These are phyloP conservation scores for Phylloscopus collybita DNA, from an alignment of 2,797 vertebrate species.

Conservation along the genomic window DNA sequence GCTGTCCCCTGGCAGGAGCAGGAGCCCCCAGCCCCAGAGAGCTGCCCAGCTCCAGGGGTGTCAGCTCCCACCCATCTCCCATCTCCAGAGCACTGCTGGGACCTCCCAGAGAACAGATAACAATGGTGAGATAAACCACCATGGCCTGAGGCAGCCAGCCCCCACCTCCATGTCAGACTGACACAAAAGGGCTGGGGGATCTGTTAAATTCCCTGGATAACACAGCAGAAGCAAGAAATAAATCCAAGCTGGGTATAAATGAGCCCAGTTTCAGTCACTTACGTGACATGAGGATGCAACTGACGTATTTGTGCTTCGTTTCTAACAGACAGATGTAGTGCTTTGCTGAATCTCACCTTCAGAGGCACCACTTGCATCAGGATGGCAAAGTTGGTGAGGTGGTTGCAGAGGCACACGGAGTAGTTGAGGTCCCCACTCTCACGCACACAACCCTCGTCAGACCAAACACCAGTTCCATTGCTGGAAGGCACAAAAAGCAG, in stretches of 20 bases:
- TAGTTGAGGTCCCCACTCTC: conserved; percentile 85
- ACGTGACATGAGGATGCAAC: neutral
- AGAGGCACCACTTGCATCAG: conserved; percentile 98
- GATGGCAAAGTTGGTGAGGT: conserved; percentile 98
- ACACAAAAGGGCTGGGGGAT: neutral
- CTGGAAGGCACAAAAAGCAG: conserved; percentile 70
- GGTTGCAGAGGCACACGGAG: conserved; percentile 91
- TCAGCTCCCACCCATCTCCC: too few relatives aligned
- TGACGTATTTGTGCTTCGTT: neutral
- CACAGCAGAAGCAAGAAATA: neutral
- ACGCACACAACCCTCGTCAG: conserved; percentile 87
- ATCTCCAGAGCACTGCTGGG: too few relatives aligned
- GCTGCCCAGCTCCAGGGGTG: too few relatives aligned
- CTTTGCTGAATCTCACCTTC: conserved; percentile 81
- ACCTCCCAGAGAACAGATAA: neutral
- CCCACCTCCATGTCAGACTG: neutral
- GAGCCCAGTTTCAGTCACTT: neutral
- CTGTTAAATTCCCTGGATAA: neutral
- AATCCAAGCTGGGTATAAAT: neutral
- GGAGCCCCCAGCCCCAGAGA: too few relatives aligned
- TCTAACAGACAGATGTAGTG: neutral
- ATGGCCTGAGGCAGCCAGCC: neutral
- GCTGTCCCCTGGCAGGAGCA: neutral
- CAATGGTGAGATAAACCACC: neutral
- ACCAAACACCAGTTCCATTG: conserved; percentile 89